Base-by-base conservation (phyloP, 2,797 vertebrate genomes). In the Rhynchonycteris naso region DNA sequence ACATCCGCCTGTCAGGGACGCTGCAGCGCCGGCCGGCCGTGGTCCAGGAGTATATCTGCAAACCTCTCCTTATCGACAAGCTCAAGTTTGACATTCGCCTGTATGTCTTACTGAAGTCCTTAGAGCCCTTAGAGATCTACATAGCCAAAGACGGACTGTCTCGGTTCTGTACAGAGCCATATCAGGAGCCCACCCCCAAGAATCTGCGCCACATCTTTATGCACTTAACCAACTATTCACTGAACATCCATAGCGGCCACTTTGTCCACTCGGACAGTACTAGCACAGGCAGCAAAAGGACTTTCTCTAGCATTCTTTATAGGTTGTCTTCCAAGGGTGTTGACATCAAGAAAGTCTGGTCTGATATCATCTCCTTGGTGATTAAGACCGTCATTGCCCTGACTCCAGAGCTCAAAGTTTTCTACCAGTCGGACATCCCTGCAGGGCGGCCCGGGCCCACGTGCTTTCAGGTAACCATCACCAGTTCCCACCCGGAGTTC, bases 21-120 rank as follows among this genome's bases (percentile, higher is more conserved):
- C 96, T 99, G 28, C 99, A 99, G 96, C 98, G 98, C 98, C 98
- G 99, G 93, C 99, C 99, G 21, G 98, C 98, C 0, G 99, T 99
- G 50, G 99, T 99, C 81, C 99, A 99, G 98, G 99, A 99, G 87
- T 99, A 99, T 96, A 99, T 99, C 89, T 98, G 99, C 93, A 99
- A 98, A 95, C 99, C 99, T 0, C 97, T 99, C 90, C 99, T 99
- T n/a, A 98, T 99, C 0, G 99, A 99, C 98, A 99, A 99, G 97
- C 99, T 99, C 82, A 99, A 99, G 97, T 99, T 99, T 72, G 99
- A 99, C 58, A 99, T 99, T 96, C 99, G 99, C 88, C 99, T 99
- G 65, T 99, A 99, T 0, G 99, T 99, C 97, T 97, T 99, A 79
- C 98, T 99, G 28, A 99, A 99, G 95, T 99, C 99, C 52, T 96